Conservation (phyloP, 30 jellyfish, hydroid and myxozoan species). For the Turritopsis dohrnii region DNA sequence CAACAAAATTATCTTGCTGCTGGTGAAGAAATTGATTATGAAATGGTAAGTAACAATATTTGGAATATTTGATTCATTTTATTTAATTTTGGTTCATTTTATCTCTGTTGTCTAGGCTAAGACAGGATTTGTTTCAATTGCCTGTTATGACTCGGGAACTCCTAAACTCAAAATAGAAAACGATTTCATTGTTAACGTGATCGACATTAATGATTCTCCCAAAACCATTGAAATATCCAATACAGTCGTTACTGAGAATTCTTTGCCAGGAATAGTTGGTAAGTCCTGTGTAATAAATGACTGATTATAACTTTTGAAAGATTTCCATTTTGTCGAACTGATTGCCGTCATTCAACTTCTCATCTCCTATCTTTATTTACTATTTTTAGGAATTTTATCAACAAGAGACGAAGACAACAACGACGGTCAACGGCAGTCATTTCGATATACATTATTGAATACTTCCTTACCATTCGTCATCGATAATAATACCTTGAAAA, state of each 20-base stretch:
- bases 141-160: slow-evolving; percentile 60
- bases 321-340: too few species aligned
- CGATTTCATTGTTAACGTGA: slow-evolving; percentile 31
- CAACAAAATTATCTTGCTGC: slow-evolving; percentile 14
- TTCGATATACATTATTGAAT: slow-evolving; percentile 44
- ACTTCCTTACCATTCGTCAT: slow-evolving; percentile 41
- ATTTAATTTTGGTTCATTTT: not conserved
- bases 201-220: slow-evolving; percentile 73
- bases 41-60: slow-evolving; percentile 38
- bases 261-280: slow-evolving; percentile 39
- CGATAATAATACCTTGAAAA: slow-evolving; percentile 31
- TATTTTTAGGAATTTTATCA: slow-evolving; percentile 36
- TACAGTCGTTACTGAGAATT: slow-evolving; percentile 45
- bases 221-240: slow-evolving; percentile 40
- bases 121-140: slow-evolving; percentile 33
- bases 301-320: too few species aligned
- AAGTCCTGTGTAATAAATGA: not conserved
- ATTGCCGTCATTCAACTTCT: not conserved
- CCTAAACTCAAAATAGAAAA: slow-evolving; percentile 27
- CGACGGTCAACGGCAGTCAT: slow-evolving; percentile 34
- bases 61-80: not conserved
- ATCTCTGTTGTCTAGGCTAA: not conserved
- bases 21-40: slow-evolving; percentile 49
- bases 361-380: not conserved
- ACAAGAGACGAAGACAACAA: slow-evolving; percentile 60